Evolutionary conservation across 2,113 vertebrate species (phyloP).

Genomic region (Spheniscus mendiculus): DNA sequence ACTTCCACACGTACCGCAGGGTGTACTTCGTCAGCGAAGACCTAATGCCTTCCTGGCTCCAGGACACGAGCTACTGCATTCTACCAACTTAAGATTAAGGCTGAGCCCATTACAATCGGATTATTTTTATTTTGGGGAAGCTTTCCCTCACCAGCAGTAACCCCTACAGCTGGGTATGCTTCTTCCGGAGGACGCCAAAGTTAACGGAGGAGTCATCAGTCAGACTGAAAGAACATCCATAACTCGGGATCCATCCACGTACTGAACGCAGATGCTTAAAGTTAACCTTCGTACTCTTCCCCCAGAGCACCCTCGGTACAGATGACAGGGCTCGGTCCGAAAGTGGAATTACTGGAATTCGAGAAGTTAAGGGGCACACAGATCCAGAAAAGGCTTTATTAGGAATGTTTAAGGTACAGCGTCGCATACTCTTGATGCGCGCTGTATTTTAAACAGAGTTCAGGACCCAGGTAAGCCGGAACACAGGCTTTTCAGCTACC

Average conservation of each 20-base stretch:
- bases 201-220: background rate
- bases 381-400: constrained; percentile 5
- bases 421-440: background rate
- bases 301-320: accelerated
- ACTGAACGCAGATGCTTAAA: background rate
- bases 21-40: background rate
- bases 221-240: accelerated
- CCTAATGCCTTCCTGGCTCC: background rate
- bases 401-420: background rate
- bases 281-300: background rate
- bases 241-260: accelerated
- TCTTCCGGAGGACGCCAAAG: background rate
- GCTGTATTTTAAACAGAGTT: background rate
- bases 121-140: background rate
- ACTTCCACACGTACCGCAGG: accelerated
- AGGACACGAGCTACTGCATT: accelerated
- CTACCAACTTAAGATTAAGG: background rate
- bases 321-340: background rate
- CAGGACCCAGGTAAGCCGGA: background rate
- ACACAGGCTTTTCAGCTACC: background rate
- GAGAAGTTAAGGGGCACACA: background rate
- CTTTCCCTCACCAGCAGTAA: background rate
- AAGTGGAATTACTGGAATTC: background rate
- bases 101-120: background rate
- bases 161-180: background rate